Percentiles rank a stretch among this genome's conserved stretches.
phyloP scores from a whole-genome alignment of 1,140 invertebrate species.

The Elymnias hypermnestra region DNA sequence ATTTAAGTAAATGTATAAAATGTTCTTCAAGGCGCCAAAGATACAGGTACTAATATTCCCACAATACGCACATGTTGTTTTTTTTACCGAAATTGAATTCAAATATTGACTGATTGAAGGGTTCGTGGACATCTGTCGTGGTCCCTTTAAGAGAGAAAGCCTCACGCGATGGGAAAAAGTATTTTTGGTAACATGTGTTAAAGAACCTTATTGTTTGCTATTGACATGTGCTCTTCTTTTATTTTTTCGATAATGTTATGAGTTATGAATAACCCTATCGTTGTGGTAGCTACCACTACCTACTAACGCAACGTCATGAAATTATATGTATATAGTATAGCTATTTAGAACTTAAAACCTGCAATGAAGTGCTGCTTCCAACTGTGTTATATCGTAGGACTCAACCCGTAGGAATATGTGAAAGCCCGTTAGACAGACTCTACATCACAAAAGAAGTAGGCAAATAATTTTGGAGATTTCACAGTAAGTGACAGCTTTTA shows the following conservation, averaged over 20 bases:
- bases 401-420: too few relatives aligned
- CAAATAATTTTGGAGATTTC: too few relatives aligned
- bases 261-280: conserved; percentile 2
- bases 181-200: conserved; percentile 53
- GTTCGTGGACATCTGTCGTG: conserved; percentile 59
- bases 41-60: conserved; percentile 30
- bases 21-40: not conserved
- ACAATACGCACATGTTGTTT: conserved; percentile 44
- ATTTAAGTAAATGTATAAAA: too few relatives aligned
- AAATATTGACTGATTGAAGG: conserved; percentile 73
- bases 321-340: too few relatives aligned
- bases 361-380: too few relatives aligned
- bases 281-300: too few relatives aligned
- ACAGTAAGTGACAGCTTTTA: too few relatives aligned
- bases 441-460: too few relatives aligned
- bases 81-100: conserved; percentile 46
- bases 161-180: conserved; percentile 51
- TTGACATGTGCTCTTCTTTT: conserved; percentile 32
- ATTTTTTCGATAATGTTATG: not conserved
- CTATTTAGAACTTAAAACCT: too few relatives aligned
- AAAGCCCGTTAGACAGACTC: too few relatives aligned
- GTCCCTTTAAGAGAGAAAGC: conserved; percentile 45
- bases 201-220: conserved; percentile 41
- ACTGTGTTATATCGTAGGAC: too few relatives aligned
- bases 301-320: too few relatives aligned